These are phyloP conservation scores for Athetis lepigone DNA, from an alignment of 2,888 invertebrate species.

Conservation along the genomic window DNA sequence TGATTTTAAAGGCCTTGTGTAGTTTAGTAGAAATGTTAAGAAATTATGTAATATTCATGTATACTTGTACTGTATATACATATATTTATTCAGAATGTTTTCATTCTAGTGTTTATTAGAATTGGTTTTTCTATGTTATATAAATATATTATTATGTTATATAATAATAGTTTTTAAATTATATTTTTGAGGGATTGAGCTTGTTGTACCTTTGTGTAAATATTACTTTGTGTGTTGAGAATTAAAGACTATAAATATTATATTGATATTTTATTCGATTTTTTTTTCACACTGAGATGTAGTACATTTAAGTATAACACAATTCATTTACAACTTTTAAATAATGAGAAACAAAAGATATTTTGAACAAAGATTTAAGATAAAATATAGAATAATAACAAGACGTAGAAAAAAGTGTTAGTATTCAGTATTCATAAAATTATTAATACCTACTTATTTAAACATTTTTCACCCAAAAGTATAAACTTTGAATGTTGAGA, in stretches of 20 bases:
- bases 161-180: neutral
- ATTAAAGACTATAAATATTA: slow-evolving; percentile 12
- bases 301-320: slow-evolving; percentile 16
- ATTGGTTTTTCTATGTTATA: too few species aligned
- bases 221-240: too few species aligned
- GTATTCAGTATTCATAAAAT: neutral
- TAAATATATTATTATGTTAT: too few species aligned
- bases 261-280: slow-evolving; percentile 32
- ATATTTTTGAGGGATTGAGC: neutral
- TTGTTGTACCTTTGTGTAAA: neutral
- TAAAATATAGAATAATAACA: slow-evolving; percentile 35
- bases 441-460: slow-evolving; percentile 18
- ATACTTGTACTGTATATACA: neutral
- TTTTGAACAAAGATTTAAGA: slow-evolving; percentile 32
- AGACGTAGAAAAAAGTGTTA: slow-evolving; percentile 37
- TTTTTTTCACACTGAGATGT: slow-evolving; percentile 20
- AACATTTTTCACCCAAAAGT: slow-evolving; percentile 14
- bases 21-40: neutral
- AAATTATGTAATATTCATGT: neutral
- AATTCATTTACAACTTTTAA: neutral
- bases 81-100: slow-evolving; percentile 3
- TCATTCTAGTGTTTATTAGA: slow-evolving; percentile 8
- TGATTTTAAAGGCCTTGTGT: neutral
- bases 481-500: slow-evolving; percentile 23
- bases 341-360: slow-evolving; percentile 21